Evolutionary conservation across 2,888 invertebrate species (phyloP), one percentile per base, ranked within the genome.

Genomic region (Odontothrips loti): DNA sequence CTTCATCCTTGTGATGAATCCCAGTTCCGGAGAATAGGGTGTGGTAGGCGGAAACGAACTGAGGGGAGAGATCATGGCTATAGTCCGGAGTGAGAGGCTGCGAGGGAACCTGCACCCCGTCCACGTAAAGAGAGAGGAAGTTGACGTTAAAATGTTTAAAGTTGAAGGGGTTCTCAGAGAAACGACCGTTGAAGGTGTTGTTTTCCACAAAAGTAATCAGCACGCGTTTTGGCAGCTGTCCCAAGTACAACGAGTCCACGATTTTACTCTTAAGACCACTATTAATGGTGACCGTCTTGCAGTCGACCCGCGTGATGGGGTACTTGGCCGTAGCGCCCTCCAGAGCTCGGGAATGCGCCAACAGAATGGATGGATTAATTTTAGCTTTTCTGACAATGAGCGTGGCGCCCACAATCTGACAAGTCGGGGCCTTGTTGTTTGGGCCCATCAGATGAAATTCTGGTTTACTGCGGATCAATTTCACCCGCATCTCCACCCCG

Each of bases 161-260:
- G 6, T 43, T 43, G 6, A 43, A 43, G 2, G 34, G 34, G 34
- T 43, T 43, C 34, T 43, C 34, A 2, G 34, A 43, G 34, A 43
- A 43, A 6, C 34, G 34, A 43, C 34, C 34, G 34, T 43, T 43
- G 6, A 43, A 43, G 6, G 34, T 43, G 6, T 2, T 43, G 6
- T 43, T 43, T 43, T 43, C 34, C 34, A 43, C 34, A 80, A 86
- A 85, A 8, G 84, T 85, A 23, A 86, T 43, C 34, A 86, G 83
- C 17, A 86, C 82, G 78, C 85, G 82, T 82, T 85, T 84, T 0
- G 86, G 86, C n/a, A 86, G 80, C 81, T 84, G 84, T 0, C 85
- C 85, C 3, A 84, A 68, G 81, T 85, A 85, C 17, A 86, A 63
- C 80, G 86, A 86, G 79, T 86, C 86, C 3, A 43, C 34, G 6